phyloP scores from a whole-genome alignment of 1,140 invertebrate genomes.

The Physella acuta region DNA sequence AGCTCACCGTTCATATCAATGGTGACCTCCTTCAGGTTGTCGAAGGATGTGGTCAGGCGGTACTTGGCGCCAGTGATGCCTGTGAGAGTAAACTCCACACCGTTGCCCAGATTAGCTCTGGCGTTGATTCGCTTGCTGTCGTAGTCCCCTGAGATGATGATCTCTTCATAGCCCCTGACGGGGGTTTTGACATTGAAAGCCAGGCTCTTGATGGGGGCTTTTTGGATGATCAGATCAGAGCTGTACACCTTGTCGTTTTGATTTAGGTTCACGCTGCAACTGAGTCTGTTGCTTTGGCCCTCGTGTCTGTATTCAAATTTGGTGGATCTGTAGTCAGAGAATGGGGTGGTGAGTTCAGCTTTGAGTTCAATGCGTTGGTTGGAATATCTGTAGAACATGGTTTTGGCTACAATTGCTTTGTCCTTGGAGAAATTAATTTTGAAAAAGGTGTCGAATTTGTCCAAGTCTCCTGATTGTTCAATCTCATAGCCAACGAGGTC shows the following conservation, averaged over 20 bases:
- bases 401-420: conserved; percentile 1
- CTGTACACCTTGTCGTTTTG: conserved; percentile 6
- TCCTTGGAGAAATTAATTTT: not conserved
- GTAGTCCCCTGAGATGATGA: not conserved
- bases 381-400: conserved; percentile 7
- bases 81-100: not conserved
- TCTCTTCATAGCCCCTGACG: conserved; percentile 1
- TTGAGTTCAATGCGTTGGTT: not conserved
- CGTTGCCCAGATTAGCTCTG: not conserved
- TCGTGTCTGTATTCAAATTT: conserved; percentile 14
- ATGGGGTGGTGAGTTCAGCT: conserved; percentile 13
- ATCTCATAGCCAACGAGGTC: conserved; percentile 5
- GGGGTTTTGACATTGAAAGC: conserved; percentile 15
- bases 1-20: not conserved
- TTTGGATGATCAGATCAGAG: conserved; percentile 7
- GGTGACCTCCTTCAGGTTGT: not conserved
- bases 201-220: not conserved
- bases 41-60: conserved; percentile 2
- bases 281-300: conserved; percentile 4
- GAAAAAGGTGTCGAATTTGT: conserved; percentile 1
- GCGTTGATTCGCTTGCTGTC: not conserved
- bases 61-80: conserved; percentile 1
- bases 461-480: conserved; percentile 13
- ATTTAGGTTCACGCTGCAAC: not conserved
- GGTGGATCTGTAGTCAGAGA: not conserved